phyloP scores from a whole-genome alignment of 2,797 vertebrate genomes.

The Chloroceryle amazona region DNA sequence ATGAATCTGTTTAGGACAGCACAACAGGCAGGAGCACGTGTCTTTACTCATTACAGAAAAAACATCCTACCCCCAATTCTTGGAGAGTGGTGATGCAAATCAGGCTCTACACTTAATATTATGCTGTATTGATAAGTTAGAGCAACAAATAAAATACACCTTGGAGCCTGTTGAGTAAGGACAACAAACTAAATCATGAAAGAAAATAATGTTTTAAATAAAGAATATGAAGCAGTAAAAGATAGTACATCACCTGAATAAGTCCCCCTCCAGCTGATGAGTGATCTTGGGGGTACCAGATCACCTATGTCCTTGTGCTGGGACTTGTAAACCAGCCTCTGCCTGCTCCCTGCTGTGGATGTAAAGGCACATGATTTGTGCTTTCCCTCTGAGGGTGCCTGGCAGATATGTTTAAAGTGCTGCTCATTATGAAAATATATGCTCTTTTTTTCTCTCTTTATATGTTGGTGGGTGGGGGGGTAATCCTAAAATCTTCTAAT shows the following conservation, averaged over 20 bases:
- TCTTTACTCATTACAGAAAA: not conserved
- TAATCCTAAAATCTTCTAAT: not conserved
- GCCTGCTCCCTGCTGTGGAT: not conserved
- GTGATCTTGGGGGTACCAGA: not conserved
- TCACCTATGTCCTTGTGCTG: not conserved
- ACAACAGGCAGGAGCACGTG: not conserved
- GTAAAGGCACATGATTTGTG: not conserved
- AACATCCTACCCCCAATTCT: not conserved
- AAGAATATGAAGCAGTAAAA: not conserved
- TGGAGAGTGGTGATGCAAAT: not conserved
- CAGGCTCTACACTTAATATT: not conserved
- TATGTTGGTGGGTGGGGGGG: too few relatives aligned
- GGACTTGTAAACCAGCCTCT: not conserved
- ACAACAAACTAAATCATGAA: not conserved
- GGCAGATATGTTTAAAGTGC: not conserved
- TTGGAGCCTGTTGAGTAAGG: not conserved
- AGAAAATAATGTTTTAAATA: not conserved
- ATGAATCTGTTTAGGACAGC: not conserved
- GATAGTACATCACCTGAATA: not conserved
- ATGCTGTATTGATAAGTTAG: not conserved
- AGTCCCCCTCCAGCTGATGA: fast-evolving
- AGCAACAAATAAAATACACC: not conserved
- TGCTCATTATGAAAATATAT: not conserved
- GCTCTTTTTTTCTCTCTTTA: not conserved
- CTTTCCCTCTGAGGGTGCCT: not conserved